A percentile compares a stretch with the other conserved stretches of the same genome.
phyloP scores from a whole-genome alignment of 2,888 invertebrate genomes.

The Thalpophila matura region DNA sequence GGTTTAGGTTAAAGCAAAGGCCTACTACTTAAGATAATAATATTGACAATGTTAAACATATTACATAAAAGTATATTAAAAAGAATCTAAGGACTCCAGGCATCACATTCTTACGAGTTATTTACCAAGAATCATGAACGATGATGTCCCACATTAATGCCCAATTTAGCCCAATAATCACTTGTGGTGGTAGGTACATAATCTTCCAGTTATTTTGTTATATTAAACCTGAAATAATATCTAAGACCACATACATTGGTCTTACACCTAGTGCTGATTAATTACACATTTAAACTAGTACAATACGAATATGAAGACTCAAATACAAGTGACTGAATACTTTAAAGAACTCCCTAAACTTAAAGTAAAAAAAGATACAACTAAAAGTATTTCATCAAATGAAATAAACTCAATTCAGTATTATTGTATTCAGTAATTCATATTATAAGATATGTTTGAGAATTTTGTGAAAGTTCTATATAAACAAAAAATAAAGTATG shows the following conservation, averaged over 20 bases:
- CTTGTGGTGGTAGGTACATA: constrained; percentile 76
- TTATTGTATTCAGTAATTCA: constrained; percentile 64
- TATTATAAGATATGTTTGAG: constrained; percentile 53
- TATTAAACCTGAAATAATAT: constrained; percentile 84
- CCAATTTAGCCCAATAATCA: constrained; percentile 84
- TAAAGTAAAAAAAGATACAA: constrained; percentile 54
- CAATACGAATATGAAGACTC: constrained; percentile 56
- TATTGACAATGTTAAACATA: constrained; percentile 59
- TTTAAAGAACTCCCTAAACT: constrained; percentile 48
- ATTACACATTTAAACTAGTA: constrained; percentile 67
- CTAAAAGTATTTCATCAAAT: constrained; percentile 63
- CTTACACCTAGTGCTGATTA: constrained; percentile 73
- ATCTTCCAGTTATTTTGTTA: constrained; percentile 77
- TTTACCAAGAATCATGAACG: constrained; percentile 78
- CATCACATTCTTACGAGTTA: constrained; percentile 73
- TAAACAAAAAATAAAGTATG: constrained; percentile 58
- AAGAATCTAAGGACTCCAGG: constrained; percentile 58
- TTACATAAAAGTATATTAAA: constrained; percentile 51
- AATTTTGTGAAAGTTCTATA: constrained; percentile 55
- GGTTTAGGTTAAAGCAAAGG: constrained; percentile 45
- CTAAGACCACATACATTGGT: constrained; percentile 72
- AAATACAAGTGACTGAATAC: constrained; percentile 55
- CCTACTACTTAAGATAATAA: constrained; percentile 59
- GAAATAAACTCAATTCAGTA: constrained; percentile 65
- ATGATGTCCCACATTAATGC: constrained; percentile 80